Conservation (phyloP, 2,888 invertebrate species). For the Conchocele bisecta region DNA sequence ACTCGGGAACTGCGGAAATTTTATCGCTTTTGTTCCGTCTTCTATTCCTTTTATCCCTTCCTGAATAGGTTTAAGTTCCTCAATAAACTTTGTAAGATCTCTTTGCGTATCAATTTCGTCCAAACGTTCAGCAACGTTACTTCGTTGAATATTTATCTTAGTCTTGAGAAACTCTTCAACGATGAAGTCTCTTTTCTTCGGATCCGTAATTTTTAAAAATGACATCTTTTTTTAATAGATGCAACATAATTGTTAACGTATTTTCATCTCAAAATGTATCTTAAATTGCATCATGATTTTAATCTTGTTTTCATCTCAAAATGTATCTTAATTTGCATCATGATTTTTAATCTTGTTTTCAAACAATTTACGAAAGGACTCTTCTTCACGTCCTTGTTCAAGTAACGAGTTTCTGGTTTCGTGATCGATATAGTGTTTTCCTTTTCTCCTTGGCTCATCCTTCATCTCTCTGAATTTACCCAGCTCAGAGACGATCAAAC, state of each 20-base stretch:
- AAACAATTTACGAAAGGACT: constrained; percentile 7
- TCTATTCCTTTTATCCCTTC: constrained; percentile 13
- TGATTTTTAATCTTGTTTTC: background rate
- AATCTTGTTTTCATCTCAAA: constrained; percentile 9
- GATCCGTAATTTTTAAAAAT: constrained; percentile 33
- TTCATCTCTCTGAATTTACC: background rate
- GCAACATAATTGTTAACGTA: background rate
- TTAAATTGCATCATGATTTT: background rate
- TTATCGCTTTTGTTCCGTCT: constrained; percentile 1
- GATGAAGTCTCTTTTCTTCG: constrained; percentile 21
- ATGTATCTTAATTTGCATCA: background rate
- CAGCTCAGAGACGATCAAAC: too few relatives aligned
- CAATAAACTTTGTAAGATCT: constrained; percentile 2
- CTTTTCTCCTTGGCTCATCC: background rate
- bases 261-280: background rate
- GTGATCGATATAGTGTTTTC: background rate
- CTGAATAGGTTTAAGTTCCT: background rate
- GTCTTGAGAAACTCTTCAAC: constrained; percentile 23
- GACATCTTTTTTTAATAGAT: constrained; percentile 21
- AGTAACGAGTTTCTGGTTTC: constrained; percentile 4
- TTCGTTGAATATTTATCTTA: constrained; percentile 13
- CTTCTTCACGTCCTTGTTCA: constrained; percentile 13
- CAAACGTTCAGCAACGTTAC: constrained; percentile 5
- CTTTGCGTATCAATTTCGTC: background rate
- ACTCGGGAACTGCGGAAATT: constrained; percentile 15